Evolutionary conservation across 2,888 invertebrate species (phyloP), one percentile per base, ranked within the genome.

Genomic region (Dicranocentrus wangi): DNA sequence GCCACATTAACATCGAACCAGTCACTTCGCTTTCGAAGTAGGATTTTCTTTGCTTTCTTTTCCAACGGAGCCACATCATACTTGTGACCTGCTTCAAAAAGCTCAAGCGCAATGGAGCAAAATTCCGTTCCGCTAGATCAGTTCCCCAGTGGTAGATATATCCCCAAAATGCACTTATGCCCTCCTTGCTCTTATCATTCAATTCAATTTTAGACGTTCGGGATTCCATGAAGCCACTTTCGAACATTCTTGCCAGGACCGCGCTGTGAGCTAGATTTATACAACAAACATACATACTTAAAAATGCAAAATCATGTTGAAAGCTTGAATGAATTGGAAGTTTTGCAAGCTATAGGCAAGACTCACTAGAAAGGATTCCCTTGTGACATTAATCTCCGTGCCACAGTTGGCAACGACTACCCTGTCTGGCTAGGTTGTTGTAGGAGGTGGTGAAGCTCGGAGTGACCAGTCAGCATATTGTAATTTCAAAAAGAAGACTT

Each of bases 241-340:
- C n/a, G 58, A 58, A 21, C 58, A 58, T 58, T 58, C 7, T 19
- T 7, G 8, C 25, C 23, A 58, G 21, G 8, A 58, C 58, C 3
- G 58, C 7, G 21, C 58, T 58, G 23, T 58, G 58, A 25, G 58
- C 58, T 58, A n/a, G n/a, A n/a, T n/a, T n/a, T n/a, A n/a, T n/a
- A n/a, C n/a, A n/a, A n/a, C n/a, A n/a, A n/a, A n/a, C n/a, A n/a
- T n/a, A 8, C 39, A 5, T n/a, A n/a, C n/a, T n/a, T n/a, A n/a
- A n/a, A n/a, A n/a, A n/a, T n/a, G n/a, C n/a, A n/a, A n/a, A n/a
- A n/a, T n/a, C n/a, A n/a, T n/a, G n/a, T n/a, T n/a, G n/a, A n/a
- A n/a, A n/a, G n/a, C n/a, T n/a, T n/a, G n/a, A n/a, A n/a, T n/a
- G n/a, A n/a, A n/a, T n/a, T n/a, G n/a, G n/a, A n/a, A n/a, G n/a